Conservation (phyloP, 1,140 invertebrate species). For the Bombyx mori region DNA sequence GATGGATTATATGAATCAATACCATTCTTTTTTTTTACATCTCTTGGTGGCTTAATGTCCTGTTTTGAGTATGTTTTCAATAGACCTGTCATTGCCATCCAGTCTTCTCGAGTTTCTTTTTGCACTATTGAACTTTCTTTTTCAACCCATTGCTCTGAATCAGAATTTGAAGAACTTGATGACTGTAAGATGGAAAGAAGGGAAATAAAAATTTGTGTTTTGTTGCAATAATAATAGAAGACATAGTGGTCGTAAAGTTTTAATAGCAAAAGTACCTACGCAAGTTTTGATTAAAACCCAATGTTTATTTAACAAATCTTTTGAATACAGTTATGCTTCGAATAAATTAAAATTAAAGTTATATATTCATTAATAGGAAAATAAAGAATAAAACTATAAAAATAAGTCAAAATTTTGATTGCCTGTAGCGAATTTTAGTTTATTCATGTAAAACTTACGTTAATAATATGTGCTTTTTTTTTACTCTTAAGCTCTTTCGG, state of each 20-base stretch:
- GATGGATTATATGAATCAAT: slow-evolving; percentile 79
- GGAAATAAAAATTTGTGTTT: slow-evolving; percentile 1
- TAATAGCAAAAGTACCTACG: too few relatives aligned
- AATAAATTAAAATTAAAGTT: too few relatives aligned
- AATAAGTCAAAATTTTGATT: too few relatives aligned
- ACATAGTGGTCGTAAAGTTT: not conserved
- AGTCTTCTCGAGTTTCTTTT: slow-evolving; percentile 60
- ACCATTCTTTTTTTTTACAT: slow-evolving; percentile 67
- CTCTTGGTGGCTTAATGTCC: slow-evolving; percentile 59
- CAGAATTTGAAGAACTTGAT: slow-evolving; percentile 36
- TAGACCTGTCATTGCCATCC: slow-evolving; percentile 72
- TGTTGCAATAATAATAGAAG: too few relatives aligned
- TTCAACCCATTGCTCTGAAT: slow-evolving; percentile 72
- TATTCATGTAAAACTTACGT: slow-evolving; percentile 21
- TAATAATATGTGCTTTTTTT: slow-evolving; percentile 20
- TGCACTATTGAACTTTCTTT: slow-evolving; percentile 33
- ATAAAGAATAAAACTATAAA: too few relatives aligned
- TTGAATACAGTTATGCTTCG: not conserved
- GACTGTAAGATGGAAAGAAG: slow-evolving; percentile 23
- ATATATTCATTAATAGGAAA: too few relatives aligned
- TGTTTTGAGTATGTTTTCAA: slow-evolving; percentile 66
- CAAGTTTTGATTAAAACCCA: not conserved
- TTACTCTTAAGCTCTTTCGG: slow-evolving; percentile 18
- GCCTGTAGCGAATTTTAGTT: too few relatives aligned
- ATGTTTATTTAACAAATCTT: not conserved